A percentile compares a stretch with the other conserved stretches of the same genome.
Evolutionary conservation across 2,888 invertebrate species (phyloP).

Genomic region (Pristionchus japonicus): DNA sequence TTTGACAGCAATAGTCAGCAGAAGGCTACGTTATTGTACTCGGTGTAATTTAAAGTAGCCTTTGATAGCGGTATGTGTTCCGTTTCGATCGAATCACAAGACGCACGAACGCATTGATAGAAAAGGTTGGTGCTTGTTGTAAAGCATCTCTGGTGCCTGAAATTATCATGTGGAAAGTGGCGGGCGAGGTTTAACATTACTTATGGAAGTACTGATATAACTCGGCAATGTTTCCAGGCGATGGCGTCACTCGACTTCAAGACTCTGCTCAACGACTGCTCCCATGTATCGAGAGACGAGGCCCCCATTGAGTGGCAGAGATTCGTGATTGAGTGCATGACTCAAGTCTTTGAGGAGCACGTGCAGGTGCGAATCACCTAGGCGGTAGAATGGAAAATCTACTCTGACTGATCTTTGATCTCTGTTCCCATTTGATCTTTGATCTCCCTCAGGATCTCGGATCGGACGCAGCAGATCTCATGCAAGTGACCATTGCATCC

Average conservation of each 20-base stretch:
- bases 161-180: neutral
- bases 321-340: constrained; percentile 24
- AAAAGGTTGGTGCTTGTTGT: no score
- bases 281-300: neutral
- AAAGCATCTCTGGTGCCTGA: no score
- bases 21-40: neutral
- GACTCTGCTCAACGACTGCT: neutral
- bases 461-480: neutral
- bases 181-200: neutral
- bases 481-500: neutral
- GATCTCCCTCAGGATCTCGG: constrained; percentile 33
- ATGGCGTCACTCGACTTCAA: constrained; percentile 17
- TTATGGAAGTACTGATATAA: no score
- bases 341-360: neutral
- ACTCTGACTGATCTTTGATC: no score
- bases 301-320: neutral
- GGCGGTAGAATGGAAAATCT: no score
- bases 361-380: no score
- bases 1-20: no score
- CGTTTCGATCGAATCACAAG: no score
- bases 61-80: no score
- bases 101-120: no score
- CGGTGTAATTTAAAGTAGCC: neutral
- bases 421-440: no score
- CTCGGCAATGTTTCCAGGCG: no score